phyloP scores from a whole-genome alignment of 2,888 invertebrate species.

The Patella depressa region DNA sequence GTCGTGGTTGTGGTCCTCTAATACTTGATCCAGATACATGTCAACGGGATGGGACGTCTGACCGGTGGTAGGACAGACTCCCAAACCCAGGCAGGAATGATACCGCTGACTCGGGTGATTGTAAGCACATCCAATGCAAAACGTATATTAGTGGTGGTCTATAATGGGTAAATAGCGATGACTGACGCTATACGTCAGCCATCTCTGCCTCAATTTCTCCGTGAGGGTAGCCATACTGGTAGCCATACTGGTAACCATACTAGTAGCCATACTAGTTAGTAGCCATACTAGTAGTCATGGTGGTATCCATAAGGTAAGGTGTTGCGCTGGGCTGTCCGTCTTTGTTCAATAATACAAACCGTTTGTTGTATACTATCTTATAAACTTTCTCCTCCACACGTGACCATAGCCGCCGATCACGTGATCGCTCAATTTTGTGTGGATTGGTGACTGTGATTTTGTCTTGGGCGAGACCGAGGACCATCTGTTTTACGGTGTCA shows the following conservation, averaged over 20 bases:
- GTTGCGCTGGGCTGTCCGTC: no score
- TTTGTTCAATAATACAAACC: no score
- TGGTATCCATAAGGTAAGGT: no score
- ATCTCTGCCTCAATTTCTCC: not conserved
- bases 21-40: not conserved
- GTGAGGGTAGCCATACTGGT: no score
- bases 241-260: no score
- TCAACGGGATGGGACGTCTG: not conserved
- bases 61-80: not conserved
- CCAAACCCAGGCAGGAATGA: not conserved
- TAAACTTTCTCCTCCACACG: not conserved
- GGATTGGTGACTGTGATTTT: not conserved
- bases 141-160: not conserved
- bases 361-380: constrained; percentile 6
- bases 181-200: not conserved
- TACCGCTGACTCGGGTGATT: not conserved
- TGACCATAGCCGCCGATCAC: not conserved
- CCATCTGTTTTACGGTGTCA: not conserved
- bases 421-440: not conserved
- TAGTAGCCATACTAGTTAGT: no score
- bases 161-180: not conserved
- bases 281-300: no score
- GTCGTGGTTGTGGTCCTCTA: not conserved
- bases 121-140: not conserved
- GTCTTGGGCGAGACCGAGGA: not conserved